These are phyloP conservation scores for Lasioglossum pauxillum DNA, from an alignment of 2,888 invertebrate species.

Conservation along the genomic window DNA sequence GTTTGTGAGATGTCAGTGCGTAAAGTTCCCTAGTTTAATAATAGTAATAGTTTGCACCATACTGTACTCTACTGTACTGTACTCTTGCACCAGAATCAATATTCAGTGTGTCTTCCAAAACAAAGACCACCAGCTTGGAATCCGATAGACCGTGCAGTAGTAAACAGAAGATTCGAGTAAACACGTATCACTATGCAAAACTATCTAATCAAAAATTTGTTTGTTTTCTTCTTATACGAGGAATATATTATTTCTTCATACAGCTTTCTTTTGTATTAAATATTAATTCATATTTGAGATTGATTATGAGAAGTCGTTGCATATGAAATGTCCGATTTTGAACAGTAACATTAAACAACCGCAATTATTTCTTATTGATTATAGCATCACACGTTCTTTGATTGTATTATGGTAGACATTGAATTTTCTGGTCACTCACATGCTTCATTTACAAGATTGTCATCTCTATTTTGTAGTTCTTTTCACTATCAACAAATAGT, in stretches of 20 bases:
- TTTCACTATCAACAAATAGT: too few relatives aligned
- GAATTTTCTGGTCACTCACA: too few relatives aligned
- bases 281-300: neutral
- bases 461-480: too few relatives aligned
- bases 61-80: neutral
- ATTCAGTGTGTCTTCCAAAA: neutral
- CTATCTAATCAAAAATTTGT: neutral
- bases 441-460: too few relatives aligned
- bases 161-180: slow-evolving; percentile 11
- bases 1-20: neutral
- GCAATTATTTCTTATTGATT: too few relatives aligned
- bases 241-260: neutral
- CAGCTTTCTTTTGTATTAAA: neutral
- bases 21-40: neutral
- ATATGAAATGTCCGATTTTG: too few relatives aligned
- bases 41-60: neutral
- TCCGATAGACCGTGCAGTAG: neutral
- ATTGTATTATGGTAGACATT: too few relatives aligned
- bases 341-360: too few relatives aligned
- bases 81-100: slow-evolving; percentile 1
- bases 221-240: neutral
- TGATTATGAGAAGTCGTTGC: neutral
- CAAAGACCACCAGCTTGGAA: neutral
- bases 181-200: neutral
- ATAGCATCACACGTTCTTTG: too few relatives aligned